Conservation (phyloP, 1,140 invertebrate genomes). For the Plectrocnemia conspersa region DNA sequence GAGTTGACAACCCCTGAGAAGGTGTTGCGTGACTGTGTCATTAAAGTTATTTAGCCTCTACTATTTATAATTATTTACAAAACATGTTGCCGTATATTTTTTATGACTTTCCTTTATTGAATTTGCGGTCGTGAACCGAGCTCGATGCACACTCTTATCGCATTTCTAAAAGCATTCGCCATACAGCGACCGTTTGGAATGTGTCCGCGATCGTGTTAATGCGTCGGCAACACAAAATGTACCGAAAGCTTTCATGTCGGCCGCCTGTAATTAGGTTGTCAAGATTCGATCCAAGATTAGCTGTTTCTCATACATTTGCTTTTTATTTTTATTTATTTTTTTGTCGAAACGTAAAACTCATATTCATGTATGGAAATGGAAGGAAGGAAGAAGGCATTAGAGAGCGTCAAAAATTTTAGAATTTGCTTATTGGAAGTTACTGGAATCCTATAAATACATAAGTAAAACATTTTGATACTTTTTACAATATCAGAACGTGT, state of each 20-base stretch:
- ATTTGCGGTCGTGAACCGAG: constrained; percentile 6
- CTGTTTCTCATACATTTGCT: constrained; percentile 31
- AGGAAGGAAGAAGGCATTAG: too few species aligned
- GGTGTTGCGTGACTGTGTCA: constrained; percentile 29
- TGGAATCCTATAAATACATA: too few species aligned
- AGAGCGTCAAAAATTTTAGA: too few species aligned
- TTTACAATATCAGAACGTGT: too few species aligned
- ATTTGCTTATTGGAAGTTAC: too few species aligned
- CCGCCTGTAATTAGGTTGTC: constrained; percentile 35
- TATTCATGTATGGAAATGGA: constrained; percentile 27
- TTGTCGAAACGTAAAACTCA: constrained; percentile 31
- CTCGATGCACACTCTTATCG: constrained; percentile 1
- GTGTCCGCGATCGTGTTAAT: not conserved
- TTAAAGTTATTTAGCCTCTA: constrained; percentile 32
- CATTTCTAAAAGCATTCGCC: too few species aligned
- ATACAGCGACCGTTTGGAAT: not conserved
- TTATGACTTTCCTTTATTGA: constrained; percentile 30
- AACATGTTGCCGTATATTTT: constrained; percentile 34
- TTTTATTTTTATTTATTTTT: constrained; percentile 36
- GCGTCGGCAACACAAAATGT: constrained; percentile 9
- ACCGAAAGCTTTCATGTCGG: constrained; percentile 31
- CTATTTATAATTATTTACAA: constrained; percentile 37
- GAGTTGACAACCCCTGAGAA: constrained; percentile 9
- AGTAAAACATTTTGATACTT: too few species aligned
- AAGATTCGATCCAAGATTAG: constrained; percentile 32